These are phyloP conservation scores for Hyaena hyaena DNA, from an alignment of 2,113 vertebrate species.

Conservation along the genomic window DNA sequence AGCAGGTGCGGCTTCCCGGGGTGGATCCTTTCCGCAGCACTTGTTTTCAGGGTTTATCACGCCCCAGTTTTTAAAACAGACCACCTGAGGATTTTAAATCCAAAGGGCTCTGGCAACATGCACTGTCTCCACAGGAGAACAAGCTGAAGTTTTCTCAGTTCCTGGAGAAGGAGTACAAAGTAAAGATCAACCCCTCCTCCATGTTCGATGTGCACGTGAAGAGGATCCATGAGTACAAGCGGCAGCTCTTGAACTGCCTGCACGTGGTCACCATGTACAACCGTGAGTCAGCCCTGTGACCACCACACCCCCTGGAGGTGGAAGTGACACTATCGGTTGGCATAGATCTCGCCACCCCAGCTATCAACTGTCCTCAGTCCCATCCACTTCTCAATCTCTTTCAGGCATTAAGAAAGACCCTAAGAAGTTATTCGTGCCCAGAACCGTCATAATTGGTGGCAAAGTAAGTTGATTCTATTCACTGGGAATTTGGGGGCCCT, in stretches of 20 bases:
- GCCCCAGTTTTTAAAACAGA: neutral
- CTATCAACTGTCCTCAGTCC: rapidly evolving
- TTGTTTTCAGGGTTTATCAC: neutral
- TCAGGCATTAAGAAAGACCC: conserved; percentile 94
- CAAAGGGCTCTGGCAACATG: neutral
- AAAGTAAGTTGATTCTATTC: conserved; percentile 87
- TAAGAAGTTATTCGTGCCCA: conserved; percentile 89
- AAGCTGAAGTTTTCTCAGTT: conserved; percentile 95
- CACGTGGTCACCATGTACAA: conserved; percentile 97
- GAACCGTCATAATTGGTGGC: conserved; percentile 97
- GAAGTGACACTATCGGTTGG: rapidly evolving
- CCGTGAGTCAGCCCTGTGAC: conserved; percentile 86
- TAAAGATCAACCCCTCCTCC: conserved; percentile 95
- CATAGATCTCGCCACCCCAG: rapidly evolving
- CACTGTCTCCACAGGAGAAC: conserved; percentile 90
- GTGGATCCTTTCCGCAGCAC: rapidly evolving
- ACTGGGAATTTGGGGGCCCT: neutral
- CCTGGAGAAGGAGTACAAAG: conserved; percentile 94
- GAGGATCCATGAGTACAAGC: conserved; percentile 98
- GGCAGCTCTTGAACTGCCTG: conserved; percentile 97
- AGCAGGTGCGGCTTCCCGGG: conserved; percentile 88
- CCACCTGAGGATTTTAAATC: neutral
- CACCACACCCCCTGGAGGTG: rapidly evolving
- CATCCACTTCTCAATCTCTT: conserved; percentile 32
- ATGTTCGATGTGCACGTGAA: conserved; percentile 99